Conservation (phyloP, 2,113 vertebrate species). For the Circaetus cinerascens region DNA sequence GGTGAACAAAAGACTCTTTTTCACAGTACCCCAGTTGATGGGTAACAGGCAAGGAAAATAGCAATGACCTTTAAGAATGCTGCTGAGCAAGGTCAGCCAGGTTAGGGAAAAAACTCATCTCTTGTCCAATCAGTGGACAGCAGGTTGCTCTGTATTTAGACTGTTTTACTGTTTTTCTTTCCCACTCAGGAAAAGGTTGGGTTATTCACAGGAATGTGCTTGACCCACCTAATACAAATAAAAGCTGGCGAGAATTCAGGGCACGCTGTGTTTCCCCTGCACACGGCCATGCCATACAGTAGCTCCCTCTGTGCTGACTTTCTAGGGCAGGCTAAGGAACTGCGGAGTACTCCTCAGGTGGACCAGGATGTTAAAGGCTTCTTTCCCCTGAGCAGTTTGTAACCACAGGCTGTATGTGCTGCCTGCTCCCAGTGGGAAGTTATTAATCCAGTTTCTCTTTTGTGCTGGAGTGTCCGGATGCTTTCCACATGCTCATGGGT, state of each 20-base stretch:
- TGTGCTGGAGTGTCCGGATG: not conserved
- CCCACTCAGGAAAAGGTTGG: not conserved
- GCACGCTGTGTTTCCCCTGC: not conserved
- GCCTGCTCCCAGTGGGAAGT: not conserved
- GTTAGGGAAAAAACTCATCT: not conserved
- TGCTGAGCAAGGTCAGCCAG: conserved; percentile 40
- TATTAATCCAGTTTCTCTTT: no score
- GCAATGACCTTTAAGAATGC: conserved; percentile 3
- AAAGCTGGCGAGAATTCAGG: not conserved
- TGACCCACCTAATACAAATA: not conserved
- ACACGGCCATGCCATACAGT: rapidly evolving
- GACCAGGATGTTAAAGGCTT: not conserved
- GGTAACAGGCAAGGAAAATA: not conserved
- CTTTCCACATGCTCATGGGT: not conserved
- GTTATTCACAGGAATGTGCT: conserved; percentile 11
- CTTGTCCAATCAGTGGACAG: not conserved
- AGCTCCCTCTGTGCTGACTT: not conserved
- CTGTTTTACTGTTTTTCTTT: not conserved
- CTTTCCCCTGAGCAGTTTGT: not conserved
- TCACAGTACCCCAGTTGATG: not conserved
- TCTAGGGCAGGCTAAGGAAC: not conserved
- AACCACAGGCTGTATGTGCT: not conserved
- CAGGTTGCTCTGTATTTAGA: not conserved
- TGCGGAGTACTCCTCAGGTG: not conserved
- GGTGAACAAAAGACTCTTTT: not conserved